Conservation (phyloP, 2,888 invertebrate genomes). For the Alcis repandata region DNA sequence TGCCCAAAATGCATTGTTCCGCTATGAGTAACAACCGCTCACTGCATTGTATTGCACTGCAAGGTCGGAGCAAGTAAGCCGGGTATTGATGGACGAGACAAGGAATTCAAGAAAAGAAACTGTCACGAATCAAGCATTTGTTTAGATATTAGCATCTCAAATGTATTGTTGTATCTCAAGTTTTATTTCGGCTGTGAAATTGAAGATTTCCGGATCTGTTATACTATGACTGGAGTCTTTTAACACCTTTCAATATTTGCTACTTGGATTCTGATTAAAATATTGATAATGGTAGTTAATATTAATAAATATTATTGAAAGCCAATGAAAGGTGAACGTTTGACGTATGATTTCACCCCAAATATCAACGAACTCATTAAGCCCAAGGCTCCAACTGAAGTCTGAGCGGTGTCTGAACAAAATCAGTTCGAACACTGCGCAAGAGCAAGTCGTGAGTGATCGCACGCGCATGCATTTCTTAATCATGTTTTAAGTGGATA, state of each 20-base stretch:
- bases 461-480: slow-evolving; percentile 31
- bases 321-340: slow-evolving; percentile 21
- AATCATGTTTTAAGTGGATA: slow-evolving; percentile 28
- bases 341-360: slow-evolving; percentile 20
- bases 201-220: background rate
- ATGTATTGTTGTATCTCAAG: background rate
- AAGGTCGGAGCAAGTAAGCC: slow-evolving; percentile 32
- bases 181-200: background rate
- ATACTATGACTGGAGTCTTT: background rate
- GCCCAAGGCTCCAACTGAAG: slow-evolving; percentile 19
- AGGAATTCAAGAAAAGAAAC: slow-evolving; percentile 5
- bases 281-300: background rate
- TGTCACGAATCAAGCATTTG: slow-evolving; percentile 8
- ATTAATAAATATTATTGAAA: background rate
- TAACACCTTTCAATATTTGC: background rate
- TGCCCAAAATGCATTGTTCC: slow-evolving; percentile 30
- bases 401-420: slow-evolving; percentile 23
- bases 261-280: background rate
- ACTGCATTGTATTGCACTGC: slow-evolving; percentile 38
- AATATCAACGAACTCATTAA: slow-evolving; percentile 35
- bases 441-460: slow-evolving; percentile 29
- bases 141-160: background rate
- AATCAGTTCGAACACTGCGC: slow-evolving; percentile 15
- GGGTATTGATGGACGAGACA: slow-evolving; percentile 17
- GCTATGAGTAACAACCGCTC: slow-evolving; percentile 31